Evolutionary conservation across 2,797 vertebrate genomes (phyloP).

Genomic region (Clarias fuscus): DNA sequence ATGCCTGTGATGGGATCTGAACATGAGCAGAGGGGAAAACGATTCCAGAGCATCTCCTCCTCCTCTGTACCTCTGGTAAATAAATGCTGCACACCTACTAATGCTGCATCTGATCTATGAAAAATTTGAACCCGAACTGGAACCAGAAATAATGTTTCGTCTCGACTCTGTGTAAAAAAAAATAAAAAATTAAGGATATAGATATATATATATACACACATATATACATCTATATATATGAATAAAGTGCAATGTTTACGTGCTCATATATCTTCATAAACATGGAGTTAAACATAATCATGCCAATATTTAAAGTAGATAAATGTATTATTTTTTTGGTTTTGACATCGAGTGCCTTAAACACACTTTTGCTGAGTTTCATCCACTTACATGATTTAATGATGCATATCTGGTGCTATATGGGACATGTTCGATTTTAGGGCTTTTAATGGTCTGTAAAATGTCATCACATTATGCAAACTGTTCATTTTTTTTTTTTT

Average conservation of each 20-base stretch:
- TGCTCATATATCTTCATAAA: constrained; percentile 44
- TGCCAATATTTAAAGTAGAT: constrained; percentile 53
- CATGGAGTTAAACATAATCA: constrained; percentile 39
- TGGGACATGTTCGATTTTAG: constrained; percentile 43
- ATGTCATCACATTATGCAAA: constrained; percentile 57
- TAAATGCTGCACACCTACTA: constrained; percentile 55
- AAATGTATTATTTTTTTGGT: constrained; percentile 42
- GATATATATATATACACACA: too few species aligned
- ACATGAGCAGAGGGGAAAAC: neutral
- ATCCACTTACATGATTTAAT: constrained; percentile 36
- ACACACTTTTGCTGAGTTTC: constrained; percentile 47
- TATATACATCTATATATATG: neutral
- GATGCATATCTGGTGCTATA: constrained; percentile 59
- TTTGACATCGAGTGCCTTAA: constrained; percentile 55
- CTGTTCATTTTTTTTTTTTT: constrained; percentile 26
- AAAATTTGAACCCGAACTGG: constrained; percentile 8
- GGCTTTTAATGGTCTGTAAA: constrained; percentile 56
- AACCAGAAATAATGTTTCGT: constrained; percentile 17
- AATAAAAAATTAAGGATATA: neutral
- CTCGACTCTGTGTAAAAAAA: constrained; percentile 27
- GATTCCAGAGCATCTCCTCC: constrained; percentile 21
- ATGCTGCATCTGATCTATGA: constrained; percentile 49
- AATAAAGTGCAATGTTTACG: constrained; percentile 57
- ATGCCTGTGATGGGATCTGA: constrained; percentile 76
- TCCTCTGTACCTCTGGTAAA: constrained; percentile 46